phyloP scores from a whole-genome alignment of 1,140 invertebrate species.

The Drosophila ficusphila region DNA sequence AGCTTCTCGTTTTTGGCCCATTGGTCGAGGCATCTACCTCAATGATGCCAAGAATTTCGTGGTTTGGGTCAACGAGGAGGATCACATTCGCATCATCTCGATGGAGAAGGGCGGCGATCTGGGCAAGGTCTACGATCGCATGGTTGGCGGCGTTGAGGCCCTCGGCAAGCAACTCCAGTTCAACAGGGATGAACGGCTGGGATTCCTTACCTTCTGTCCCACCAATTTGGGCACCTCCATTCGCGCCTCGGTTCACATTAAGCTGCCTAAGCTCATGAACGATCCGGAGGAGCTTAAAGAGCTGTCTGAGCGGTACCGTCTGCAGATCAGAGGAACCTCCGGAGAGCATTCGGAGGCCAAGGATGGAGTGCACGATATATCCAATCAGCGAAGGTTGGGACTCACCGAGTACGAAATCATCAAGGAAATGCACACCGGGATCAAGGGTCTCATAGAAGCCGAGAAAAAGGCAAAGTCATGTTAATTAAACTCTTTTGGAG shows the following conservation, averaged over 20 bases:
- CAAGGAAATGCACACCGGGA: constrained; percentile 95
- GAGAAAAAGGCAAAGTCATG: constrained; percentile 84
- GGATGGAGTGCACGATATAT: constrained; percentile 96
- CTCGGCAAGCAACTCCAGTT: constrained; percentile 95
- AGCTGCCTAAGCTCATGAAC: constrained; percentile 95
- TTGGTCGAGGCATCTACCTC: constrained; percentile 97
- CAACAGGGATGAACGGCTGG: constrained; percentile 94
- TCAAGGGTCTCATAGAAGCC: constrained; percentile 92
- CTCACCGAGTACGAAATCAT: constrained; percentile 93
- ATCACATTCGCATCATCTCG: constrained; percentile 97
- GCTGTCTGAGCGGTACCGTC: constrained; percentile 93
- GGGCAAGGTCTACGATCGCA: constrained; percentile 93
- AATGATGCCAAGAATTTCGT: constrained; percentile 98
- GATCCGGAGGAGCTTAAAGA: constrained; percentile 94
- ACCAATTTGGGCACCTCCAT: constrained; percentile 98
- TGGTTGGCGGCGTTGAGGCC: constrained; percentile 95
- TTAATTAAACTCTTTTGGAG: neutral
- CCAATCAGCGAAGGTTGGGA: constrained; percentile 94
- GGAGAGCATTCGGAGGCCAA: constrained; percentile 97
- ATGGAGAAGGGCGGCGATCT: constrained; percentile 99
- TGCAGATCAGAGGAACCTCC: constrained; percentile 96
- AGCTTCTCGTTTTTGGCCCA: constrained; percentile 96
- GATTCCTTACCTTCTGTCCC: constrained; percentile 98
- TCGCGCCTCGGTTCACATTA: constrained; percentile 98
- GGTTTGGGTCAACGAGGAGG: constrained; percentile 99